Conservation (phyloP, 2,113 vertebrate genomes). For the Takifugu flavidus region DNA sequence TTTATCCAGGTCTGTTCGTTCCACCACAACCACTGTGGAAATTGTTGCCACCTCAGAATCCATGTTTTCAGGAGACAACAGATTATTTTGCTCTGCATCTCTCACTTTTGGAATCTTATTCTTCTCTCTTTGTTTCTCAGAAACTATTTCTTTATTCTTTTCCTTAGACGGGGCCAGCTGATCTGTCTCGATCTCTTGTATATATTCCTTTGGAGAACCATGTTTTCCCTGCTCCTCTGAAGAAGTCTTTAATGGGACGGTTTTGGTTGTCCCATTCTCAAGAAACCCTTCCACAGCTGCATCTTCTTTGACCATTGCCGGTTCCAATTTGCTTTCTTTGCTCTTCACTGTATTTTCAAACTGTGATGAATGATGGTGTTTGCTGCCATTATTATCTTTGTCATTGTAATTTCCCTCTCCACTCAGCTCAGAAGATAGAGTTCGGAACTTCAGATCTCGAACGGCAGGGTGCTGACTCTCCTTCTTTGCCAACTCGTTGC, state of each 20-base stretch:
- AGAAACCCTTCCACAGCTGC: not conserved
- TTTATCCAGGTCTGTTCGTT: not conserved
- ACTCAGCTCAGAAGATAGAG: not conserved
- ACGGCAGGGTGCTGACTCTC: slow-evolving; percentile 20
- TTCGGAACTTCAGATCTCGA: slow-evolving; percentile 2
- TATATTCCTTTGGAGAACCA: slow-evolving; percentile 1
- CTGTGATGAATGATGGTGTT: not conserved
- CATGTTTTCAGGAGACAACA: not conserved
- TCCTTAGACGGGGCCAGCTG: slow-evolving; percentile 8
- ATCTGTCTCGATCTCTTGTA: not conserved
- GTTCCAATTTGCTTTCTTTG: not conserved
- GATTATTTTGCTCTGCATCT: slow-evolving; percentile 17
- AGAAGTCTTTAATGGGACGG: not conserved
- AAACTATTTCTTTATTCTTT: slow-evolving; percentile 24
- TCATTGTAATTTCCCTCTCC: not conserved
- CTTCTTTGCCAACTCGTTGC: slow-evolving; percentile 55
- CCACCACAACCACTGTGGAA: not conserved
- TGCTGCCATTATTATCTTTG: slow-evolving; percentile 1
- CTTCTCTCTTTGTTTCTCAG: slow-evolving; percentile 44
- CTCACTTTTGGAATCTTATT: slow-evolving; percentile 17
- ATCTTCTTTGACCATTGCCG: not conserved
- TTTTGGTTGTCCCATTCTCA: slow-evolving; percentile 6
- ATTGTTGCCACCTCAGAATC: slow-evolving; percentile 1
- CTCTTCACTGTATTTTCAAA: not conserved
- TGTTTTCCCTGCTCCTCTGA: slow-evolving; percentile 5